Percentiles rank a stretch among this genome's conserved stretches.
Conservation (phyloP, 2,797 vertebrate species). For the Onychomys arenicola region DNA sequence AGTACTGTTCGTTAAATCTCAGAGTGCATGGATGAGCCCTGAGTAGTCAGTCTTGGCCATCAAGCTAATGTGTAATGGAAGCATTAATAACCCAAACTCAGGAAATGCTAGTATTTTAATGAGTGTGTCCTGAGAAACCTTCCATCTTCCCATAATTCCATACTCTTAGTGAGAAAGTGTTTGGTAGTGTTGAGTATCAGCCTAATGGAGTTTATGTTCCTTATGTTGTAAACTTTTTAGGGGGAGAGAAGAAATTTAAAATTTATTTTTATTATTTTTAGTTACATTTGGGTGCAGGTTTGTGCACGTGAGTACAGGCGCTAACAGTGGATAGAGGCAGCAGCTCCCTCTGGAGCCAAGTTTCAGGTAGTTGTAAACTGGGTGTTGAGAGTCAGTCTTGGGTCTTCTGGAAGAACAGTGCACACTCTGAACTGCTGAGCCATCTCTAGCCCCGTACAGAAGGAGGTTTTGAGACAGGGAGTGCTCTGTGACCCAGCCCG, state of each 20-base stretch:
- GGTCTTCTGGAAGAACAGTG: not conserved
- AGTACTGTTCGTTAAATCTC: not conserved
- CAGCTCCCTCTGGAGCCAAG: not conserved
- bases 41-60: not conserved
- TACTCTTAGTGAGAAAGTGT: not conserved
- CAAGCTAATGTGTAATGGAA: not conserved
- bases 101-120: not conserved
- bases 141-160: not conserved
- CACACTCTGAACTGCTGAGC: too few relatives aligned
- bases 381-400: not conserved
- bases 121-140: not conserved
- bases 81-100: not conserved
- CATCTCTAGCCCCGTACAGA: not conserved
- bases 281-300: not conserved
- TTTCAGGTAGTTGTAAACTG: not conserved
- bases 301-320: not conserved
- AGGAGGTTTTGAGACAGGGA: not conserved
- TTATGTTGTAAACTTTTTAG: not conserved
- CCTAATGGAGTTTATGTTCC: not conserved
- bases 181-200: not conserved
- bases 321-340: not conserved
- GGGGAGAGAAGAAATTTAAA: too few relatives aligned
- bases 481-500: not conserved
- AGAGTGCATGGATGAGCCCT: not conserved
- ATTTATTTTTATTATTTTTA: not conserved